Base-by-base conservation (phyloP, 2,113 vertebrate genomes). In the Rattus norvegicus region DNA sequence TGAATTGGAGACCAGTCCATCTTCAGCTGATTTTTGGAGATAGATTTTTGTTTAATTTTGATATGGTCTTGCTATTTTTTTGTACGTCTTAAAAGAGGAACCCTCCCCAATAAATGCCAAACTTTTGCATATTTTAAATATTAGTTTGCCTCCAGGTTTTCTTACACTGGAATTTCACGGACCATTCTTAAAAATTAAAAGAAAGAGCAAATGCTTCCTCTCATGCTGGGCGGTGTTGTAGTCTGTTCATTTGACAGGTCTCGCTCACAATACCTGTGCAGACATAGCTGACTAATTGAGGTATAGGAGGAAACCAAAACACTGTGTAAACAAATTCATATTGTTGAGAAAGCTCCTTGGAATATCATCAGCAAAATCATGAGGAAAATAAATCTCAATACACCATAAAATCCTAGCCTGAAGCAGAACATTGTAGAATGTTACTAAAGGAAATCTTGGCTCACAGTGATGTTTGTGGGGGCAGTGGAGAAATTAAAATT, bases 21-120 rank as follows among this genome's bases (percentile, higher is more conserved):
- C 90, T 97, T 98, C 98, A 97, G 97, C 97, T 98, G 96, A 98
- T n/a, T 97, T 97, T 98, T 97, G 92, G 86, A 93, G 63, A 81
- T 96, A 59, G 26, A 90, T 96, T 97, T 95, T 98, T 97, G 65
- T 97, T 94, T 84, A 77, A 72, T 67, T 95, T 1, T 28, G 14
- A 43, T 94, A 88, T 79, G 19, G 4, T 13, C 39, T 94, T 96
- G 20, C 7, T 91, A 33, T 47, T 97, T 96, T 96, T 59, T 97
- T 92, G 2, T 90, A 16, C 95, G 49, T 69, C 39, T 90, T 77
- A 43, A 94, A 7, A 84, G 75, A 92, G 88, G 20, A 97, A 17
- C 6, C 54, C 67, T 96, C 47, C 89, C 83, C n/a, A 94, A 70
- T 30, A 80, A 19, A 36, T 90, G 10, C 0, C 83, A 47, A 95